phyloP scores from a whole-genome alignment of 2,113 vertebrate species.

The Rhodinocichla rosea region DNA sequence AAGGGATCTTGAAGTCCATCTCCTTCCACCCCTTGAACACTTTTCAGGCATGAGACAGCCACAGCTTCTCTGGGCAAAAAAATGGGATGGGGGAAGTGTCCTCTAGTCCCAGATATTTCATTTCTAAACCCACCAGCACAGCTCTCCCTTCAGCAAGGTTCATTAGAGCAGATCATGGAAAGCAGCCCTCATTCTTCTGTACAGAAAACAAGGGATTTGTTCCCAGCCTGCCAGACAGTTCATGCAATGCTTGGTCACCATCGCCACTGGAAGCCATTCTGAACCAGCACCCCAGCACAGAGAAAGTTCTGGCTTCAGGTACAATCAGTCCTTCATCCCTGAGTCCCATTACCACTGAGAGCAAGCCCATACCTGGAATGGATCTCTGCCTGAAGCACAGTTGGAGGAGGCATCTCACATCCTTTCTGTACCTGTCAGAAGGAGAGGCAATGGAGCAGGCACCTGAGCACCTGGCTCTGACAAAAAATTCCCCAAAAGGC shows the following conservation, averaged over 20 bases:
- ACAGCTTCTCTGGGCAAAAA: neutral
- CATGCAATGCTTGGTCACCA: neutral
- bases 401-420: conserved; percentile 70
- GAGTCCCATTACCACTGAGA: neutral
- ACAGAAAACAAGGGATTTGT: neutral
- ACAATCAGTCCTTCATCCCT: neutral
- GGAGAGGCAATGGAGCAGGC: neutral
- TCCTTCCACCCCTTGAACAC: neutral
- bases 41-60: neutral
- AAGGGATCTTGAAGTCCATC: neutral
- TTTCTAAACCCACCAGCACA: neutral
- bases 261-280: neutral
- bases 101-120: neutral
- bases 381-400: conserved; percentile 69
- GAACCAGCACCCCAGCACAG: neutral
- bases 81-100: neutral
- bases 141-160: neutral
- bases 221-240: neutral
- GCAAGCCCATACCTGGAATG: conserved; percentile 40
- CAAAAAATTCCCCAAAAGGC: neutral
- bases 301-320: neutral
- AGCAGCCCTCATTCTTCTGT: neutral
- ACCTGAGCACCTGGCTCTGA: neutral
- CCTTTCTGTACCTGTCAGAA: conserved; percentile 67
- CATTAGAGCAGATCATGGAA: neutral